Evolutionary conservation across 2,113 vertebrate genomes (phyloP).

Genomic region (Abramis brama): DNA sequence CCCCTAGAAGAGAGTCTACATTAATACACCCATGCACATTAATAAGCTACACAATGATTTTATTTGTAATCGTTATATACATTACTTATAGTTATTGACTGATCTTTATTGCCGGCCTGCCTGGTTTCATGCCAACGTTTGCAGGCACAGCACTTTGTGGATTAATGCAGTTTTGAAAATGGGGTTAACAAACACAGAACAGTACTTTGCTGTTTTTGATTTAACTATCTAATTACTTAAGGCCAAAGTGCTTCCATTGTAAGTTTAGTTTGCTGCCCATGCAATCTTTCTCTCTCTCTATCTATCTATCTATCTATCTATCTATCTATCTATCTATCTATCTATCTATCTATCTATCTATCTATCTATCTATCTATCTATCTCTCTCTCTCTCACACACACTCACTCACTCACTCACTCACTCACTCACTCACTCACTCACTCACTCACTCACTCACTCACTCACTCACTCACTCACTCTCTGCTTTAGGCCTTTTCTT

Average conservation of each 20-base stretch:
- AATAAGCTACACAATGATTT: not conserved
- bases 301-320: too few relatives aligned
- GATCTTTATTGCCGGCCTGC: not conserved
- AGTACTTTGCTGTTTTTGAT: not conserved
- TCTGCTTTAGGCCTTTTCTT: too few relatives aligned
- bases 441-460: too few relatives aligned
- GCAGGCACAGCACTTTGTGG: not conserved
- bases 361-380: too few relatives aligned
- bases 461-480: not conserved
- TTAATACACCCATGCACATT: not conserved
- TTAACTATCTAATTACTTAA: constrained; percentile 21
- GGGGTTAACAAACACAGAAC: not conserved
- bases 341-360: too few relatives aligned
- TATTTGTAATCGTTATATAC: not conserved
- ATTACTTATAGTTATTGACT: not conserved
- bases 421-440: not conserved
- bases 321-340: too few relatives aligned
- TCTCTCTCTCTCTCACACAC: not conserved
- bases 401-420: not conserved
- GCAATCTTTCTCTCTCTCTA: not conserved
- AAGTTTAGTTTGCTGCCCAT: not conserved
- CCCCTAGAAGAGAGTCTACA: not conserved
- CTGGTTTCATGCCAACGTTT: not conserved
- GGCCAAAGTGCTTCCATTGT: not conserved
- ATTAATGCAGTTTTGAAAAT: not conserved